Evolutionary conservation across 2,888 invertebrate species (phyloP).

Genomic region (Cinara cedri): DNA sequence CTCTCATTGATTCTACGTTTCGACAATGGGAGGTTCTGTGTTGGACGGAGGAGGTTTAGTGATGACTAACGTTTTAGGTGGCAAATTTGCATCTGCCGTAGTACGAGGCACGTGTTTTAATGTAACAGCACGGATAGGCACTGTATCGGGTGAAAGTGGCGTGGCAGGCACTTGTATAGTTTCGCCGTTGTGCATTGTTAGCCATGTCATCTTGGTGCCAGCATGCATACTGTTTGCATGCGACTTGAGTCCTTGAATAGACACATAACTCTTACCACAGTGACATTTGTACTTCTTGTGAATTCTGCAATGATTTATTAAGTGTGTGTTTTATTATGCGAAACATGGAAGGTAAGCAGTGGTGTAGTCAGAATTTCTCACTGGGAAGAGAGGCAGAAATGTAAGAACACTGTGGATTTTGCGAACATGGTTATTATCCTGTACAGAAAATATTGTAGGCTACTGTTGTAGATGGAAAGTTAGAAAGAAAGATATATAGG

Average conservation of each 20-base stretch:
- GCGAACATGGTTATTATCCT: no score
- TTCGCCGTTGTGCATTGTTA: constrained; percentile 60
- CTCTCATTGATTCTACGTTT: constrained; percentile 33
- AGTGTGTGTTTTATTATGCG: background rate
- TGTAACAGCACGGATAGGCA: constrained; percentile 60
- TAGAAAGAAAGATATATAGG: no score
- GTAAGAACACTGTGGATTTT: no score
- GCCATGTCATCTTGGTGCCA: constrained; percentile 61
- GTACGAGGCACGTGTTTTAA: constrained; percentile 60
- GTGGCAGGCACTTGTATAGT: constrained; percentile 61
- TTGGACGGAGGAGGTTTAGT: constrained; percentile 56
- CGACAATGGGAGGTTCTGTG: constrained; percentile 43
- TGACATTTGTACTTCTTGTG: constrained; percentile 82
- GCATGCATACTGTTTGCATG: constrained; percentile 68
- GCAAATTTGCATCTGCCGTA: constrained; percentile 61
- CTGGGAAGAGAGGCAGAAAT: no score
- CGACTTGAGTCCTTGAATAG: constrained; percentile 77
- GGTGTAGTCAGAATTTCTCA: no score
- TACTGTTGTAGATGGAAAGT: no score
- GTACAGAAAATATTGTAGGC: no score
- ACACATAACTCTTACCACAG: constrained; percentile 86
- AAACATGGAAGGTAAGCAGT: no score
- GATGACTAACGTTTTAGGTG: constrained; percentile 61
- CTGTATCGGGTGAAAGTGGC: constrained; percentile 60
- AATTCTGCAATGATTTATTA: constrained; percentile 66